Base-by-base conservation (phyloP, 2,888 invertebrate genomes). In the Nycteola revayana region DNA sequence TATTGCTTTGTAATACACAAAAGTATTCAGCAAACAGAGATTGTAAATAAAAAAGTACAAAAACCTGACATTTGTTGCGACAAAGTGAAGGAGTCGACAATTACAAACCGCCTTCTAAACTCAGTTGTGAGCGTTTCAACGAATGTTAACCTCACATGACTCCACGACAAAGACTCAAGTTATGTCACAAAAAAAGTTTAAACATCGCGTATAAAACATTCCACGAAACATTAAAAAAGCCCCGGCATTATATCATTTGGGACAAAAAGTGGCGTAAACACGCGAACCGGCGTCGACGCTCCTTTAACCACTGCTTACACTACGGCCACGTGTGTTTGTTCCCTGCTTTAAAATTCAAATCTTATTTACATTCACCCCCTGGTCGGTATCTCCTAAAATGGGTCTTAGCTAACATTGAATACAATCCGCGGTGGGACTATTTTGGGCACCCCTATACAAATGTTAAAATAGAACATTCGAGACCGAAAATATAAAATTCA, bases 311-410 rank as follows among this genome's bases (percentile, higher is more conserved):
- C 24, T 10, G 28, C 34, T 43, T 37, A 38, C 44, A 56, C 37
- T 46, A 57, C 39, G 42, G 41, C 40, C 49, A 50, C 42, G 53
- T 58, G 44, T 54, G 53, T 46, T 49, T 2, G 50, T 49, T 52
- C 43, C 47, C 55, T 66, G 54, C 66, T 86, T 76, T 76, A 82
- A 83, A 78, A 83, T 85, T 83, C 75, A 83, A 78, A 78, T 70
- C 75, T 70, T 83, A 75, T 85, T 83, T 81, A 78, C 79, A 84
- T 85, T 79, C 81, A 75, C 66, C 75, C 76, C 66, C 58, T 58
- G 58, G 53, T 60, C 50, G 57, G 58, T 64, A 68, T 68, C 66
- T 54, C 64, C 69, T 58, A 75, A 79, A 79, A 76, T 67, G 75
- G 68, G 64, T 62, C 70, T 71, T 71, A 65, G 63, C 65, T 70